A percentile compares a stretch with the other conserved stretches of the same genome.
Evolutionary conservation across 2,797 vertebrate genomes (phyloP).

Genomic region (Ptychobarbus kaznakovi): DNA sequence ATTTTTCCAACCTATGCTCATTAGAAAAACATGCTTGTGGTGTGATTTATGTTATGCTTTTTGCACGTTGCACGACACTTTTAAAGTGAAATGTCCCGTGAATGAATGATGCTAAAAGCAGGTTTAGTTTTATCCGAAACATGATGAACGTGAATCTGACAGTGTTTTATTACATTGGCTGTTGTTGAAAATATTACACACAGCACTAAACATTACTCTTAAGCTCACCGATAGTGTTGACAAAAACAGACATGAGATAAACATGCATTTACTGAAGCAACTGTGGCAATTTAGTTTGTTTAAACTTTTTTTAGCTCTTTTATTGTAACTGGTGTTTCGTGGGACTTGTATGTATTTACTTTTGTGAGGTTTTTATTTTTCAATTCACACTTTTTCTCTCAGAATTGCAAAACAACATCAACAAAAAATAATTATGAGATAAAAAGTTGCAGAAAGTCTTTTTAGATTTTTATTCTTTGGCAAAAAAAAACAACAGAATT

Average conservation of each 20-base stretch:
- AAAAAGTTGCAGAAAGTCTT: neutral
- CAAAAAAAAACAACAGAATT: neutral
- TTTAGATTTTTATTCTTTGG: neutral
- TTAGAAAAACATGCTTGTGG: neutral
- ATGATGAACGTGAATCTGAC: neutral
- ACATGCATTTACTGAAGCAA: neutral
- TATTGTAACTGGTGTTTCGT: neutral
- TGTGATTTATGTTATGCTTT: neutral
- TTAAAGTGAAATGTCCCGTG: neutral
- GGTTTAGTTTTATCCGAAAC: neutral
- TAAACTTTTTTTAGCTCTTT: neutral
- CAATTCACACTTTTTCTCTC: neutral
- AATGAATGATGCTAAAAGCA: neutral
- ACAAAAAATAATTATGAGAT: neutral
- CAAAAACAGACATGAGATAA: neutral
- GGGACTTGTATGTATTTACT: neutral
- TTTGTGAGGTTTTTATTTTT: neutral
- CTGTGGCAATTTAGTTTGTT: neutral
- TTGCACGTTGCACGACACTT: neutral
- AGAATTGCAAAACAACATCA: neutral
- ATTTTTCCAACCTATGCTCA: neutral
- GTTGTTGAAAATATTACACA: neutral
- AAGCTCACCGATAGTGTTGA: neutral
- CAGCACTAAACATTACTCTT: neutral
- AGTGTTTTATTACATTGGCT: neutral